Evolutionary conservation across 2,797 vertebrate genomes (phyloP).

Genomic region (Anguilla pacifica): DNA sequence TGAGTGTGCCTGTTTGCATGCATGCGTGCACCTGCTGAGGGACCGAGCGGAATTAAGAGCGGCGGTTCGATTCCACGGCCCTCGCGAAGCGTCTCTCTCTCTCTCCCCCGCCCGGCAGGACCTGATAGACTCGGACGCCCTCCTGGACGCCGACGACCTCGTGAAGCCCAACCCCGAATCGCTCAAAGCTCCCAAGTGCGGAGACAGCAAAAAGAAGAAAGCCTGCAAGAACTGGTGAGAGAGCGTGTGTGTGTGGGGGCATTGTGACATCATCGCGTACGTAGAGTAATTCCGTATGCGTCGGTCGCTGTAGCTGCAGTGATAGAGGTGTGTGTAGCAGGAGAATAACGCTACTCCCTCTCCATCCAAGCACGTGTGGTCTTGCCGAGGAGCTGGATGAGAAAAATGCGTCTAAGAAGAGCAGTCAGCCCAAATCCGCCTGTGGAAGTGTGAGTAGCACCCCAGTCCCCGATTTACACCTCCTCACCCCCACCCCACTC

Average conservation of each 20-base stretch:
- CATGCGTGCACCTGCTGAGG: slow-evolving; percentile 36
- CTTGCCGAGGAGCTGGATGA: slow-evolving; percentile 91
- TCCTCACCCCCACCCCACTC: no score
- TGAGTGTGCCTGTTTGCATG: slow-evolving; percentile 56
- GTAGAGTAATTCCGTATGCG: not conserved
- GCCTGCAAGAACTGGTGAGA: slow-evolving; percentile 95
- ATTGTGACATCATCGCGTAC: not conserved
- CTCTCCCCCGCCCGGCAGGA: slow-evolving; percentile 72
- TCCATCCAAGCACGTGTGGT: slow-evolving; percentile 82
- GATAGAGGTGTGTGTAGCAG: not conserved
- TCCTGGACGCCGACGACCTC: slow-evolving; percentile 89
- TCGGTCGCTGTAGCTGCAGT: not conserved
- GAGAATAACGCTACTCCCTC: slow-evolving; percentile 25
- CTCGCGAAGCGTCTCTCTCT: not conserved
- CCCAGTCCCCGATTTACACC: not conserved
- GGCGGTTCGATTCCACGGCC: not conserved
- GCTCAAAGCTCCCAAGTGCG: slow-evolving; percentile 79
- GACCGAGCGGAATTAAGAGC: not conserved
- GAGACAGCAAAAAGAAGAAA: slow-evolving; percentile 84
- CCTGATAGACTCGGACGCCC: slow-evolving; percentile 88
- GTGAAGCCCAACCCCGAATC: slow-evolving; percentile 88
- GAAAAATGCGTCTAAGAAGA: slow-evolving; percentile 62
- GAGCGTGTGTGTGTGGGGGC: not conserved
- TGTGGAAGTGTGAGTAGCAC: slow-evolving; percentile 86
- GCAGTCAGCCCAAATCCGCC: slow-evolving; percentile 78